Evolutionary conservation across 2,797 vertebrate genomes (phyloP).

Genomic region (Cossypha caffra): DNA sequence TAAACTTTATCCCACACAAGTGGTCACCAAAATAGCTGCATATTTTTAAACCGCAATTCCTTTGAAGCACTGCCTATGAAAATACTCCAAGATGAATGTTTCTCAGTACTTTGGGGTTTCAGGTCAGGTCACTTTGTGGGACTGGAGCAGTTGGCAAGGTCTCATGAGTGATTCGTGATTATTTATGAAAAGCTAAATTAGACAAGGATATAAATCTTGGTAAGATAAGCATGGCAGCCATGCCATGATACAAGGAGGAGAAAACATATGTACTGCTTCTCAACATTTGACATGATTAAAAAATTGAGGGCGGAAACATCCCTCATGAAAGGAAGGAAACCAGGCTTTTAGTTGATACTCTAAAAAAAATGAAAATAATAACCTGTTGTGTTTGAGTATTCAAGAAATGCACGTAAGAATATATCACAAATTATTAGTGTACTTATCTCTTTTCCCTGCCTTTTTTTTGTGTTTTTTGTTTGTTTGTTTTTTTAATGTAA

Average conservation of each 20-base stretch:
- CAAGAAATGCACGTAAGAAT: not conserved
- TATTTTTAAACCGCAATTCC: constrained; percentile 73
- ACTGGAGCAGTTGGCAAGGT: constrained; percentile 62
- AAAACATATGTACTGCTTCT: not conserved
- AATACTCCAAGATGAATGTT: constrained; percentile 62
- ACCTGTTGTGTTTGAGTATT: not conserved
- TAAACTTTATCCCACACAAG: constrained; percentile 80
- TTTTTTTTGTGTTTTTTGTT: not conserved
- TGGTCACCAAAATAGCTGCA: constrained; percentile 78
- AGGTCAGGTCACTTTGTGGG: constrained; percentile 65
- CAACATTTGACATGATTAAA: not conserved
- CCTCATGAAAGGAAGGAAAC: not conserved
- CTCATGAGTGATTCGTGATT: constrained; percentile 65
- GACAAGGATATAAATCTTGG: constrained; percentile 36
- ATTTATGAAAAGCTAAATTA: constrained; percentile 64
- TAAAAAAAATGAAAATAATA: not conserved
- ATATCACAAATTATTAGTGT: not conserved
- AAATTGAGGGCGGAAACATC: not conserved
- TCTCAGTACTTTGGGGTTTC: constrained; percentile 72
- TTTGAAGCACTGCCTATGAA: constrained; percentile 79
- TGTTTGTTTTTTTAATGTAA: not conserved
- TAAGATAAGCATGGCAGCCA: constrained; percentile 5
- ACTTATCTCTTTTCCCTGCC: not conserved
- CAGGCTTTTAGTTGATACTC: not conserved
- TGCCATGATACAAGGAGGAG: not conserved